These are phyloP conservation scores for Lycaon pictus DNA, from an alignment of 2,113 vertebrate genomes.

Conservation along the genomic window DNA sequence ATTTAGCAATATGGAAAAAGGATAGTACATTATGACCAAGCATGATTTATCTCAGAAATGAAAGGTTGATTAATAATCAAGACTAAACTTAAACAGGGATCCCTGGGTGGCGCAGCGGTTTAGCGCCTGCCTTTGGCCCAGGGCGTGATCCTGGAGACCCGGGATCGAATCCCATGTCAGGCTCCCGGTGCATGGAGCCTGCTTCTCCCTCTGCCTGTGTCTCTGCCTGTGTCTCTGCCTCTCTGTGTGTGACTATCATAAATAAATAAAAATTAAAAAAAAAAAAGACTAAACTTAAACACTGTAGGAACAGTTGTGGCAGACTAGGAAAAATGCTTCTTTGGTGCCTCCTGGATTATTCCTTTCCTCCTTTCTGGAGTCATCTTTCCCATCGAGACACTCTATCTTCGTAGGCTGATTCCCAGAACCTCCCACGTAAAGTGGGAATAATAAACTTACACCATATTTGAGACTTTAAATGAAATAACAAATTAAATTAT, in stretches of 20 bases:
- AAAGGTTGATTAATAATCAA: background rate
- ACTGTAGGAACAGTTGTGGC: background rate
- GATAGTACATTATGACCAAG: background rate
- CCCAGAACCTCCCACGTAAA: background rate
- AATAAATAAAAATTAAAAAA: too few species aligned
- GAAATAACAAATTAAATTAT: background rate
- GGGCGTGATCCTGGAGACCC: too few species aligned
- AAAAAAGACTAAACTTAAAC: background rate
- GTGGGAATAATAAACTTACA: background rate
- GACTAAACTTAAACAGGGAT: background rate
- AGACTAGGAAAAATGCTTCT: background rate
- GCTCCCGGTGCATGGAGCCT: too few species aligned
- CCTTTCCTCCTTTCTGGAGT: background rate
- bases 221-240: too few species aligned
- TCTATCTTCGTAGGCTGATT: background rate
- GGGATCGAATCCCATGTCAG: too few species aligned
- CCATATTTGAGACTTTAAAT: background rate
- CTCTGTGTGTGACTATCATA: too few species aligned
- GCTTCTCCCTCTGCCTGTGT: too few species aligned
- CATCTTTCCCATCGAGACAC: background rate
- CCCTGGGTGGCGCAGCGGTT: too few species aligned
- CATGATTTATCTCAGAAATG: background rate
- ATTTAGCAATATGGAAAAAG: background rate
- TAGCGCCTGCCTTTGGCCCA: too few species aligned
- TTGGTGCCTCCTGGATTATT: background rate